phyloP scores from a whole-genome alignment of 2,113 vertebrate species.

The Caracal caracal region DNA sequence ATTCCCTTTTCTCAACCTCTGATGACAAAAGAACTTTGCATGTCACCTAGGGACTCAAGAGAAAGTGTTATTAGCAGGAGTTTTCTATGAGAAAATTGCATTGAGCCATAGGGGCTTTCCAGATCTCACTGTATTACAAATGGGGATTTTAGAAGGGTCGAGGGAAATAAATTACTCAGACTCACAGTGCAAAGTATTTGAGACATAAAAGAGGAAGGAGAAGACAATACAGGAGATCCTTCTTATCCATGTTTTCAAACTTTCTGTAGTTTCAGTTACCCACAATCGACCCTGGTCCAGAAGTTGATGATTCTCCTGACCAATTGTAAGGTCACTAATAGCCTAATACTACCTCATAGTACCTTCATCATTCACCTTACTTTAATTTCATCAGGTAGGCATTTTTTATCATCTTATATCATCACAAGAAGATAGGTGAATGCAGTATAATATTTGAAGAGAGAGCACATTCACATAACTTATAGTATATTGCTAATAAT shows the following conservation, averaged over 20 bases:
- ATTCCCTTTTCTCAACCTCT: slow-evolving; percentile 42
- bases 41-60: slow-evolving; percentile 44
- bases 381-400: neutral
- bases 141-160: slow-evolving; percentile 16
- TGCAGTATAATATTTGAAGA: neutral
- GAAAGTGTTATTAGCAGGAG: slow-evolving; percentile 56
- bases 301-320: neutral
- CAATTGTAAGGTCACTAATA: neutral
- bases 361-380: neutral
- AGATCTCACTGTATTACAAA: slow-evolving; percentile 55
- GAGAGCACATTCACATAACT: neutral
- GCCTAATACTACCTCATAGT: neutral
- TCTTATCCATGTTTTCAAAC: neutral
- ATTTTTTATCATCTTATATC: neutral
- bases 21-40: slow-evolving; percentile 50
- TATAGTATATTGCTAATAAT: neutral
- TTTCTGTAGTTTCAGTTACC: neutral
- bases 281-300: neutral
- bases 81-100: slow-evolving; percentile 68
- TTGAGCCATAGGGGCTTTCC: slow-evolving; percentile 29
- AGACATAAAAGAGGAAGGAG: neutral
- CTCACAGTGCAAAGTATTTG: neutral
- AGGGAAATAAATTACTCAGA: slow-evolving; percentile 53
- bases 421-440: neutral
- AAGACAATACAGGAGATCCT: neutral